Base-by-base conservation (phyloP, 2,888 invertebrate genomes). In the Xylophagus ater region DNA sequence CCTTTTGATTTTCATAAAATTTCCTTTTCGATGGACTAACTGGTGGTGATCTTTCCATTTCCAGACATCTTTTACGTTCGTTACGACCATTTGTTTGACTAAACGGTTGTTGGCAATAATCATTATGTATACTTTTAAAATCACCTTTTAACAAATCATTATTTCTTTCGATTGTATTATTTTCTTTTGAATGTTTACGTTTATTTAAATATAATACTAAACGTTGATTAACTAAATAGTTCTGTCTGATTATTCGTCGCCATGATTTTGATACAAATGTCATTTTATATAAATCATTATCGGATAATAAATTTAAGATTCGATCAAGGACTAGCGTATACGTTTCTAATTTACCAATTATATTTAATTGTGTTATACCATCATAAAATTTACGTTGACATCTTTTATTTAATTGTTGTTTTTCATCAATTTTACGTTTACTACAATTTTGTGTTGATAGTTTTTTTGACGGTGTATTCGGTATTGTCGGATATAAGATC, bases 1-100 rank as follows among this genome's bases (percentile, higher is more conserved):
- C 49, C 40, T 46, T 47, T 33, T 47, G 48, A 43, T 47, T 40
- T 26, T 49, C 48, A 34, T 46, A 37, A 21, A 48, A 47, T 39
- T 43, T 44, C 28, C 40, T 35, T 21, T 44, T 46, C 8, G 46
- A 45, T 20, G 49, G 49, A 34, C 49, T 49, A 18, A 45, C 44
- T 12, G 49, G 46, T 10, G 48, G 48, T 23, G 48, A 45, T 19
- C 33, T 33, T 18, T 23, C 23, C 4, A 6, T 13, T n/a, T 24
- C 25, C 3, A 34, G 25, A 5, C 26, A 8, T 13, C 43, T 34
- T 30, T 43, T 46, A 3, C 34, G 19, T 18, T 35, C 35, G 4
- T 28, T 21, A 9, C 32, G 24, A 7, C 23, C 15, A 26, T 46
- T 43, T 13, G n/a, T 38, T 10, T 33, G 38, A 15, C 17, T 39